Evolutionary conservation across 2,888 invertebrate genomes (phyloP), one percentile per base, ranked within the genome.

Genomic region (Stenurella melanura): DNA sequence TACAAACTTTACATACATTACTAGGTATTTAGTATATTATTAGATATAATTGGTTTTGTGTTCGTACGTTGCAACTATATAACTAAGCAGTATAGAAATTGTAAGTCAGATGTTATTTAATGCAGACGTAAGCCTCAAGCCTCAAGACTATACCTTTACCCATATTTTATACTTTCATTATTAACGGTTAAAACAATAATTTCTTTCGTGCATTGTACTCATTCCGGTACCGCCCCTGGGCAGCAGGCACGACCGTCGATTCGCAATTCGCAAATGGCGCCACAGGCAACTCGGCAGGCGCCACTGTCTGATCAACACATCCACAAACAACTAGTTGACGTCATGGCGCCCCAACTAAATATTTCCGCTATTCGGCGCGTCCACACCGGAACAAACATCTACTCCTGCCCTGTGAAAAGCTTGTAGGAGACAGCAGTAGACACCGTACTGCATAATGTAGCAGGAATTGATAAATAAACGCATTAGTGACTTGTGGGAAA

Each of bases 301-400:
- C 64, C 64, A 38, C 38, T 19, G 42, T 38, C 42, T 38, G 64
- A 42, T 18, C 64, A 38, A 10, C 42, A 38, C 18, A 38, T 42
- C 64, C 64, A 42, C 64, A 64, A 64, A 34, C 60, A 70, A 38
- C n/a, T 12, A 17, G 26, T 60, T 60, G 70, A 58, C 70, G 70
- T 60, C 38, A 70, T 58, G 70, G 70, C 70, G 58, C 69, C 57
- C 69, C 38, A 67, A 54, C 66, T 19, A 38, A 50, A 21, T 54
- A 54, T 54, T 67, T 67, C 67, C 67, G 67, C 38, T 54, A 26
- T 50, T 50, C 15, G 50, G 10, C 54, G 67, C 67, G 67, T 50
- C 26, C 67, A 54, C 64, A 38, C 64, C 64, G 64, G 64, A 66
- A 66, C 64, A 42, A 66, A 50, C 18, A 38, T 18, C 54, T 26